Evolutionary conservation across 2,797 vertebrate genomes (phyloP), one percentile per base, ranked within the genome.

Genomic region (Sebastes vulpes): DNA sequence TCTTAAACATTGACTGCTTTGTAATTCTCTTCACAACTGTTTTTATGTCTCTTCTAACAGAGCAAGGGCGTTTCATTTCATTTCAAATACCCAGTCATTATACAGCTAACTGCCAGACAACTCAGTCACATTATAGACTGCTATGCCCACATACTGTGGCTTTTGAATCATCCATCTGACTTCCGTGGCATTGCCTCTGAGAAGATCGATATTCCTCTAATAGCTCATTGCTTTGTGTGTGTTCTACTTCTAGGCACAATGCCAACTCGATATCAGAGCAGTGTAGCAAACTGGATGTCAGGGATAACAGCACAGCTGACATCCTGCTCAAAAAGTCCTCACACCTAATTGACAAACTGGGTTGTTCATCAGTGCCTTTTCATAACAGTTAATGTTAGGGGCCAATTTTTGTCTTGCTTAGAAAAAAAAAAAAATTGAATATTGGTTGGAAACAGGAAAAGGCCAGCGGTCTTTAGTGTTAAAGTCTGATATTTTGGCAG

Each of bases 181-280:
- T 83, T 68, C 56, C 58, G 77, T 79, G 70, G 61, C 69, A 73
- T 29, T 58, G 82, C 75, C 60, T 86, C 52, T 9, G 75, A 38
- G 64, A 50, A 53, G 79, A 91, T 92, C 90, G 80, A 93, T 93
- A 93, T 79, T 76, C 58, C 81, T 75, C 82, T 86, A 87, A 92
- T 67, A 87, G 84, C 65, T 65, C 71, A 68, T 79, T 84, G 69
- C 82, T 89, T 57, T 75, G 76, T 81, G 66, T 81, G 78, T 72
- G 75, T 81, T 76, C 64, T 69, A 66, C 70, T 83, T 76, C 77
- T 56, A 63, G 89, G 88, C 87, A 82, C 58, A 50, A 54, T 46
- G 75, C 84, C 84, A 89, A 72, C 65, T 81, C 57, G 3, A 79
- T 83, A 83, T 79, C 58, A 69, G 72, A 79, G 54, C 79, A 77